Base-by-base conservation (phyloP, 2,797 vertebrate genomes). In the Platalea minor region DNA sequence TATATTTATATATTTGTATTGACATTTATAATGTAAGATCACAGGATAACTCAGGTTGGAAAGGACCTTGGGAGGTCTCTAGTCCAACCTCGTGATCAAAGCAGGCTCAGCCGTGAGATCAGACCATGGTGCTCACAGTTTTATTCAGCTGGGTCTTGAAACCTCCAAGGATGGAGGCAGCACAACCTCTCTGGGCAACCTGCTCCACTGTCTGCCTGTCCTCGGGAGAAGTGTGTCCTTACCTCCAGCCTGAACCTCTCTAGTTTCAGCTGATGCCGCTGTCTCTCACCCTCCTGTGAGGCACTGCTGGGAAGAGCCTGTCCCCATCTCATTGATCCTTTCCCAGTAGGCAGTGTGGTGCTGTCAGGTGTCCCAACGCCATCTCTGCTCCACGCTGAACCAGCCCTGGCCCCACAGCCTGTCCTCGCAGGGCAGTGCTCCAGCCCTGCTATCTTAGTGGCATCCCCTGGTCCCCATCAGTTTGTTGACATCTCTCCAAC, bases 231-330 rank as follows among this genome's bases (percentile, higher is more conserved):
- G 13, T 11, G 12, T n/a, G 37, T 63, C 43, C 24, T 37, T n/a
- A n/a, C 37, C 29, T 87, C 29, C 14, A 28, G 7, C 28, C 35
- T 61, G 63, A 79, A 46, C 8, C 14, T 65, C 45, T 83, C 16
- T 13, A 7, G 10, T 45, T 56, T 46, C 73, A 59, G 28, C 33
- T 41, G 13, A 31, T 74, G 25, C 35, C 2, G 2, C 26, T 61
- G 41, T 67, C 19, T 41, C 17, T 60, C 1, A 1, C 5, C 13
- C 11, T 78, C 7, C 19, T 0, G 0, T 31, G 60, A 35, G 17
- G 25, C 21, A 45, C 35, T 50, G 29, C 35, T 45, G 51, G 41
- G 12, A n/a, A 11, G 16, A 56, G 5, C 29, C 41, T 54, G 6
- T 24, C n/a, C 20, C 29, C 4, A 1, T 10, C 13, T 33, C 20